phyloP scores from a whole-genome alignment of 2,113 vertebrate species.

The Tetrax tetrax region DNA sequence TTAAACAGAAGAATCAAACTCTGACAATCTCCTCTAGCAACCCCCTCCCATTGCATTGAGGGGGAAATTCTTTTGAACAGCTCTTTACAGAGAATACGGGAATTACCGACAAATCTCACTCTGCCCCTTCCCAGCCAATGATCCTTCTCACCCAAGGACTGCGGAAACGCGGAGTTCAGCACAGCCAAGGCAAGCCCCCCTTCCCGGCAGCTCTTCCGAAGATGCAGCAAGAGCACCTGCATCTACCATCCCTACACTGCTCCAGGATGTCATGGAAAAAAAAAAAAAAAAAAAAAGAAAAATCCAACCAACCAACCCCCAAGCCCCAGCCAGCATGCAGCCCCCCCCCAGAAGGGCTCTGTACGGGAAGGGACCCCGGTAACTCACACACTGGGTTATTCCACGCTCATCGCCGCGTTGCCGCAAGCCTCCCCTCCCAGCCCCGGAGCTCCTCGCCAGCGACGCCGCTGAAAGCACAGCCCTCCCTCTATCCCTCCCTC shows the following conservation, averaged over 20 bases:
- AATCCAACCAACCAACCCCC: neutral
- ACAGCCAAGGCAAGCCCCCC: neutral
- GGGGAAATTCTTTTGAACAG: neutral
- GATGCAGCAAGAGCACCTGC: neutral
- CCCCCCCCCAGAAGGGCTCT: too few relatives aligned
- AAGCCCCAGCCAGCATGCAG: neutral
- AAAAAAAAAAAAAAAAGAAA: neutral
- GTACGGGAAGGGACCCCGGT: neutral
- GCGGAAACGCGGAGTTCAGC: neutral
- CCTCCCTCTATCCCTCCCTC: neutral
- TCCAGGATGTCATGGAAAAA: neutral
- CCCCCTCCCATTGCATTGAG: neutral
- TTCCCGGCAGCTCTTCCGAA: neutral
- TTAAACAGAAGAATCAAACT: neutral
- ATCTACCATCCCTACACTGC: fast-evolving
- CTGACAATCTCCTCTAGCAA: neutral
- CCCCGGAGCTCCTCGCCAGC: neutral
- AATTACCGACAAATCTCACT: neutral
- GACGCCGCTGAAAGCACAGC: neutral
- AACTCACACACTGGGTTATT: neutral
- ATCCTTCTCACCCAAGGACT: neutral
- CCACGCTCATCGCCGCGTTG: too few relatives aligned
- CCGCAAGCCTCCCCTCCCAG: too few relatives aligned
- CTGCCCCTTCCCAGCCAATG: neutral
- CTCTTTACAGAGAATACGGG: neutral